These are phyloP conservation scores for Villa cingulata DNA, from an alignment of 2,888 invertebrate species.

Conservation along the genomic window DNA sequence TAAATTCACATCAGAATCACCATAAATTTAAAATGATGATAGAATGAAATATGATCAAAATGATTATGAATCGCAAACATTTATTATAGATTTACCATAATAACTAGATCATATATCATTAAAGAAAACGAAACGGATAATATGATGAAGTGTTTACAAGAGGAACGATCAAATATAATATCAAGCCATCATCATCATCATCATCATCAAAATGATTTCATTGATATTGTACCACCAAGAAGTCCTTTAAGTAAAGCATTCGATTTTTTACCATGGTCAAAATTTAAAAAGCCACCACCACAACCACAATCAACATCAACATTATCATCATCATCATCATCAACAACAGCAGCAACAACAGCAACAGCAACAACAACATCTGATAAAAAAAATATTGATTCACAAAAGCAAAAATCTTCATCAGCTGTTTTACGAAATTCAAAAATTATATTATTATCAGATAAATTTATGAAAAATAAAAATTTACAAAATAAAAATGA, in stretches of 20 bases:
- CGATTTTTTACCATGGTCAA: slow-evolving; percentile 31
- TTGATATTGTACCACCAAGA: no score
- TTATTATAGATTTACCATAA: slow-evolving; percentile 15
- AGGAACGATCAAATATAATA: slow-evolving; percentile 10
- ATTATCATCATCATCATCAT: slow-evolving; percentile 9
- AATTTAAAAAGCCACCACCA: slow-evolving; percentile 19
- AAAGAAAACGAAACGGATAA: slow-evolving; percentile 15
- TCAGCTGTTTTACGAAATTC: slow-evolving; percentile 31
- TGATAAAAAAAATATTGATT: slow-evolving; percentile 18
- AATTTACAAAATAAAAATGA: slow-evolving; percentile 1
- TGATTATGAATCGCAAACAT: slow-evolving; percentile 15
- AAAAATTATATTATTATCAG: slow-evolving; percentile 28
- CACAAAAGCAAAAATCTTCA: slow-evolving; percentile 14
- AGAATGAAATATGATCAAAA: slow-evolving; percentile 12
- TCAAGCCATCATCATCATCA: background rate
- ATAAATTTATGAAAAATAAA: slow-evolving; percentile 21
- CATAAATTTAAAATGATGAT: no score
- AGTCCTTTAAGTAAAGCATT: slow-evolving; percentile 34
- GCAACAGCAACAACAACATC: background rate
- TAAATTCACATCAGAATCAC: no score
- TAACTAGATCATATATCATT: slow-evolving; percentile 13
- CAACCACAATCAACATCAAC: background rate
- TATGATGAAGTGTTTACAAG: slow-evolving; percentile 16
- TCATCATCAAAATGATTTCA: background rate
- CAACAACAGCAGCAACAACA: no score